Conservation (phyloP, 2,888 invertebrate species). For the Syrista parreyssii region DNA sequence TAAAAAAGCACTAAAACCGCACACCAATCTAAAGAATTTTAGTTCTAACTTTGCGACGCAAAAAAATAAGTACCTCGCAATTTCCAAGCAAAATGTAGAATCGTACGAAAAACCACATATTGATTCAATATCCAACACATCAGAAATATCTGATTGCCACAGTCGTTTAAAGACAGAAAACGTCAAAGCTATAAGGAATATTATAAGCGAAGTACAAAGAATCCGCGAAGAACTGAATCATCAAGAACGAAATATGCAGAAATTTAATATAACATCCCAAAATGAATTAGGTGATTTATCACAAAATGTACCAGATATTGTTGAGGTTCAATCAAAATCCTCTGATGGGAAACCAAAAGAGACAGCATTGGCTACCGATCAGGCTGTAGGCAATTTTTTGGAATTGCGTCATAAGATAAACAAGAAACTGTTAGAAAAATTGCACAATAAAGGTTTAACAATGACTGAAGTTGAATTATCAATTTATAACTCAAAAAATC, state of each 20-base stretch:
- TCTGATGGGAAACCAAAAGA: constrained; percentile 20
- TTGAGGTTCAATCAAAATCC: constrained; percentile 25
- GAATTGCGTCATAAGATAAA: constrained; percentile 31
- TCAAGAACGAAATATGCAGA: constrained; percentile 8
- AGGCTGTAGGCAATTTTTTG: constrained; percentile 30
- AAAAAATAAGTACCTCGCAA: neutral
- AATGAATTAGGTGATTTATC: constrained; percentile 1
- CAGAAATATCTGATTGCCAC: constrained; percentile 4
- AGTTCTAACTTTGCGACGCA: neutral
- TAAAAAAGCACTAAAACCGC: neutral
- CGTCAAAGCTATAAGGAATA: constrained; percentile 17
- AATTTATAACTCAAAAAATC: constrained; percentile 36
- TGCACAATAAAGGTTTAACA: constrained; percentile 30
- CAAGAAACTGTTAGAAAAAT: constrained; percentile 31
- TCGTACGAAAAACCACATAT: neutral
- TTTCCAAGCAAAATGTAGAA: neutral
- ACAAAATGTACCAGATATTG: constrained; percentile 21
- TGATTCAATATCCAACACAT: neutral
- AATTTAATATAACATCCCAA: neutral
- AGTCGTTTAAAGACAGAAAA: constrained; percentile 3
- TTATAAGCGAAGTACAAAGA: constrained; percentile 21
- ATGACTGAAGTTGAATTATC: constrained; percentile 39
- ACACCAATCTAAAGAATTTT: neutral
- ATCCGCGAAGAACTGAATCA: constrained; percentile 21
- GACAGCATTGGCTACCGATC: constrained; percentile 31